Conservation (phyloP, 2,113 vertebrate species). For the Charina bottae region DNA sequence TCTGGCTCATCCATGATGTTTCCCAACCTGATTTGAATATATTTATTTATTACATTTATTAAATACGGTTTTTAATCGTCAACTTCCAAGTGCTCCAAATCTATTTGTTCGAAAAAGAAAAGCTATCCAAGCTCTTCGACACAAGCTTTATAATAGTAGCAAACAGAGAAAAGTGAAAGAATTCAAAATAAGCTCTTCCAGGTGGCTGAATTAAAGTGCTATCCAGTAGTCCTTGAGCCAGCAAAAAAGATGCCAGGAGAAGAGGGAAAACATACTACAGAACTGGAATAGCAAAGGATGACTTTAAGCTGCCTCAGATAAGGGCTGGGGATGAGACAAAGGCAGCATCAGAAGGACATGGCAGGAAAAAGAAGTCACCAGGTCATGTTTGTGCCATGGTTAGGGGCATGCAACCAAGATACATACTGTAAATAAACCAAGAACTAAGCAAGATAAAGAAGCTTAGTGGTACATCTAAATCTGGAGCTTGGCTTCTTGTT, state of each 20-base stretch:
- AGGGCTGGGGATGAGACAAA: not conserved
- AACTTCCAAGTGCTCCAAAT: constrained; percentile 45
- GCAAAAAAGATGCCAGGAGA: not conserved
- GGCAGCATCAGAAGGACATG: not conserved
- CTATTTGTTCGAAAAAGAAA: constrained; percentile 49
- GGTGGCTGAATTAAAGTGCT: not conserved
- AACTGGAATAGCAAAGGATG: not conserved
- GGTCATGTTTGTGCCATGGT: not conserved
- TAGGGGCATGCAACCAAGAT: not conserved
- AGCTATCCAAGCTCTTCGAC: constrained; percentile 32
- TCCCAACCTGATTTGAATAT: constrained; percentile 48
- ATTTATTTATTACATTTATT: constrained; percentile 9
- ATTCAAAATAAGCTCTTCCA: constrained; percentile 49
- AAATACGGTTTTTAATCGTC: constrained; percentile 37
- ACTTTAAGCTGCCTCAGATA: not conserved
- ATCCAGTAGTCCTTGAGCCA: not conserved
- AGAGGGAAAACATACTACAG: not conserved
- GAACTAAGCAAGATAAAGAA: not conserved
- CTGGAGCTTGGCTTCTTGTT: not conserved
- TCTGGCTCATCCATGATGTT: not conserved
- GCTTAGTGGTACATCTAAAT: not conserved
- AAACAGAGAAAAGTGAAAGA: constrained; percentile 55
- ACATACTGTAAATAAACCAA: not conserved
- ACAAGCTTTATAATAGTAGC: constrained; percentile 55
- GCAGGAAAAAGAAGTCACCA: not conserved